These are phyloP conservation scores for Drosophila malerkotliana DNA, from an alignment of 1,140 invertebrate species.

Conservation along the genomic window DNA sequence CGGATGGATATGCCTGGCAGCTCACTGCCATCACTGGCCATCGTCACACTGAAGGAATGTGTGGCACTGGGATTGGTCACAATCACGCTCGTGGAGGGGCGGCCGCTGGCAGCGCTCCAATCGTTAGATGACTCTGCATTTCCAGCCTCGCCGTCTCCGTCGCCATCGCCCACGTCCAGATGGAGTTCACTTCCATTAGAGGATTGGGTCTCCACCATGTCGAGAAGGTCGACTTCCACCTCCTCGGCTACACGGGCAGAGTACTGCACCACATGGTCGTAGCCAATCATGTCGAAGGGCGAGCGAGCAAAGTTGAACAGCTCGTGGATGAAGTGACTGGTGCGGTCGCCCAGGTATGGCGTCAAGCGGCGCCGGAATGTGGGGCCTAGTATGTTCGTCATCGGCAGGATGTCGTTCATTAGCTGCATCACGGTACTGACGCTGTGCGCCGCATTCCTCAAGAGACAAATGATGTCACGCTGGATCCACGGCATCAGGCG, in stretches of 20 bases:
- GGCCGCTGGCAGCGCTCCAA: constrained; percentile 28
- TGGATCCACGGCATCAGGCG: constrained; percentile 94
- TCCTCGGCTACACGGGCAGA: constrained; percentile 68
- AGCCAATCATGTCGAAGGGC: constrained; percentile 92
- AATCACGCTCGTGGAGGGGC: constrained; percentile 69
- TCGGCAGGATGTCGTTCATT: constrained; percentile 89
- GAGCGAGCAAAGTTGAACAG: constrained; percentile 93
- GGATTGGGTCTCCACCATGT: constrained; percentile 58
- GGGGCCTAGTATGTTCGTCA: constrained; percentile 89
- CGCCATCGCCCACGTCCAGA: constrained; percentile 31
- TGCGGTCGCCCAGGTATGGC: constrained; percentile 85
- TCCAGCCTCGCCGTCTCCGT: constrained; percentile 7
- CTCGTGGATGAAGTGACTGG: constrained; percentile 95
- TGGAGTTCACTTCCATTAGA: constrained; percentile 41
- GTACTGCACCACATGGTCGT: constrained; percentile 87
- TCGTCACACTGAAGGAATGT: constrained; percentile 71
- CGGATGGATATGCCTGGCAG: constrained; percentile 67
- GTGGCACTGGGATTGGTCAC: constrained; percentile 73
- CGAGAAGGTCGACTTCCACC: constrained; percentile 66
- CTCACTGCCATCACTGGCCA: constrained; percentile 70
- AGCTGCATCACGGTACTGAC: constrained; percentile 88
- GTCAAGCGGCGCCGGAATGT: constrained; percentile 88
- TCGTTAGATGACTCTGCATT: constrained; percentile 35
- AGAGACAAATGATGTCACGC: constrained; percentile 90
- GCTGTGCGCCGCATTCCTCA: constrained; percentile 87